These are phyloP conservation scores for Globodera ellingtonae DNA, from an alignment of 1,140 invertebrate genomes.

Conservation along the genomic window DNA sequence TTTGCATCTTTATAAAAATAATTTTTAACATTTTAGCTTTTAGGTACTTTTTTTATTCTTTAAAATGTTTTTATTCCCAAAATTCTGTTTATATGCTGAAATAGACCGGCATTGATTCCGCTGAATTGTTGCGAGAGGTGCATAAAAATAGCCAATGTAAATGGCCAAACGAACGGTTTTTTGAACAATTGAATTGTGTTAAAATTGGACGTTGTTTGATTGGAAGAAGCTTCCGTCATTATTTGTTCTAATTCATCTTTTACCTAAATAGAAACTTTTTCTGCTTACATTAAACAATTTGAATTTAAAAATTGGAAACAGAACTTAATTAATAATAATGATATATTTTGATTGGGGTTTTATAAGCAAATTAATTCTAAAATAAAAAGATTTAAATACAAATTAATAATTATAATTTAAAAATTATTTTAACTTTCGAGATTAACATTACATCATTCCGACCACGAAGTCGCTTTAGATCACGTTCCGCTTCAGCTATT, in stretches of 20 bases:
- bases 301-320: not conserved
- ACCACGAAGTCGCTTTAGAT: constrained; percentile 56
- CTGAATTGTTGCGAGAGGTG: constrained; percentile 91
- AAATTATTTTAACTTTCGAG: no score
- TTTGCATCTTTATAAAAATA: no score
- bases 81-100: not conserved
- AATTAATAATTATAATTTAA: no score
- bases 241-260: constrained; percentile 30
- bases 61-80: not conserved
- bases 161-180: constrained; percentile 52
- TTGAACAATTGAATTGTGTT: constrained; percentile 49
- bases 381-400: no score
- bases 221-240: constrained; percentile 42
- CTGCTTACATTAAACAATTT: not conserved
- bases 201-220: constrained; percentile 54
- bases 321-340: no score
- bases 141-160: constrained; percentile 78
- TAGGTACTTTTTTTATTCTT: no score
- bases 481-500: constrained; percentile 55
- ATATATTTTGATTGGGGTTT: no score
- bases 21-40: no score
- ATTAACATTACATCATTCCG: constrained; percentile 40
- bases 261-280: not conserved
- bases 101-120: constrained; percentile 79
- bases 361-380: no score